A percentile compares a stretch with the other conserved stretches of the same genome.
Evolutionary conservation across 2,888 invertebrate genomes (phyloP).

Genomic region (Dolomedes plantarius): DNA sequence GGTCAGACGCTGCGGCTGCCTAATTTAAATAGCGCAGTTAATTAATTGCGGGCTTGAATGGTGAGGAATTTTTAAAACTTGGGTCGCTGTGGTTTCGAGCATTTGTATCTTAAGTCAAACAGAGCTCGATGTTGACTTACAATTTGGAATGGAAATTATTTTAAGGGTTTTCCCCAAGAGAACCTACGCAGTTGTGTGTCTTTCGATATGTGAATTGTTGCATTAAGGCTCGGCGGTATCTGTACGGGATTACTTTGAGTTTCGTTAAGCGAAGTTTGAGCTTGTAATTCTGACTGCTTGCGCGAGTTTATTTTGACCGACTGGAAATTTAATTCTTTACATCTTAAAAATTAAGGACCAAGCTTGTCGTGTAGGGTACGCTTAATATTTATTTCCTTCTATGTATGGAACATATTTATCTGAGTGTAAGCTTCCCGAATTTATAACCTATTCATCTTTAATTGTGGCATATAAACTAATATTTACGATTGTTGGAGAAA

Average conservation of each 20-base stretch:
- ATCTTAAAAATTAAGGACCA: no score
- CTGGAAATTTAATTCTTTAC: background rate
- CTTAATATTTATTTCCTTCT: no score
- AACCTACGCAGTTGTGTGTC: background rate
- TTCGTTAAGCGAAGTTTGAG: background rate
- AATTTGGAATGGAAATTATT: slow-evolving; percentile 5
- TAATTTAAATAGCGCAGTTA: slow-evolving; percentile 6
- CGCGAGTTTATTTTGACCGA: background rate
- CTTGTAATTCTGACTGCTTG: background rate
- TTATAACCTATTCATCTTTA: no score
- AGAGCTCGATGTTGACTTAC: slow-evolving; percentile 3
- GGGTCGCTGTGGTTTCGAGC: background rate
- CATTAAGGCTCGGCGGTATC: background rate
- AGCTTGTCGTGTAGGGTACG: no score
- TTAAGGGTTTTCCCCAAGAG: background rate
- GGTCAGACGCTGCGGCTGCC: background rate
- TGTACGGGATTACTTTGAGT: background rate
- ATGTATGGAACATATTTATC: no score
- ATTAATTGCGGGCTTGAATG: background rate
- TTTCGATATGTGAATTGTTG: background rate
- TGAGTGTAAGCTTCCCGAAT: no score
- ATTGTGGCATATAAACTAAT: no score
- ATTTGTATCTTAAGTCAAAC: background rate
- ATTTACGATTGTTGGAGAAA: no score
- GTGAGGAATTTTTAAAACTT: background rate